A percentile compares a stretch with the other conserved stretches of the same genome.
Conservation (phyloP, 2,888 invertebrate species). For the Cephus rjabovi region DNA sequence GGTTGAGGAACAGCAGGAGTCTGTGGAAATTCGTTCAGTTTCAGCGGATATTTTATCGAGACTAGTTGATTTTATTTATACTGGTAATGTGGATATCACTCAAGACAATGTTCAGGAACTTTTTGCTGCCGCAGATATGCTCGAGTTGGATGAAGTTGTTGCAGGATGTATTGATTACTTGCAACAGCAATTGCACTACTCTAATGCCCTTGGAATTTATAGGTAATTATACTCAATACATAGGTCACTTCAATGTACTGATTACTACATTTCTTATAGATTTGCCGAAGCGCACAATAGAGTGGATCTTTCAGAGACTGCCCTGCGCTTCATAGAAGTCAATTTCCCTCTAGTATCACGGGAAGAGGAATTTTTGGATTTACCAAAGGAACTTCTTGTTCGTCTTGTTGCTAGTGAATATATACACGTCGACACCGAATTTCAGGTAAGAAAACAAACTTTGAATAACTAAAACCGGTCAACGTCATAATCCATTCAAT, state of each 20-base stretch:
- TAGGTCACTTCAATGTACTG: not conserved
- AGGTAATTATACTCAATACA: slow-evolving; percentile 66
- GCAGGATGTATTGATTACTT: slow-evolving; percentile 87
- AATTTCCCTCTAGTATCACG: slow-evolving; percentile 85
- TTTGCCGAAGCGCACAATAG: slow-evolving; percentile 93
- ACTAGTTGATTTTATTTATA: slow-evolving; percentile 89
- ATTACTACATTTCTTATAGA: slow-evolving; percentile 63
- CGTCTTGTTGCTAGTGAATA: slow-evolving; percentile 86
- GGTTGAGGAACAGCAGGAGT: slow-evolving; percentile 83
- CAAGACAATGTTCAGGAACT: slow-evolving; percentile 89
- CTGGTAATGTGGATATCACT: slow-evolving; percentile 78
- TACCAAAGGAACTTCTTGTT: slow-evolving; percentile 82
- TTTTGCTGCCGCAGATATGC: slow-evolving; percentile 91
- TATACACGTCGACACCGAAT: slow-evolving; percentile 88
- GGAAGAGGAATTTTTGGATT: slow-evolving; percentile 88
- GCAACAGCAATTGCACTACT: slow-evolving; percentile 84
- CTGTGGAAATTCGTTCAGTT: slow-evolving; percentile 84
- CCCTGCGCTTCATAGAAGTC: slow-evolving; percentile 84
- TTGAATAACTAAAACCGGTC: not conserved
- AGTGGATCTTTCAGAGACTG: slow-evolving; percentile 79
- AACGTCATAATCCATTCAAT: slow-evolving; percentile 12
- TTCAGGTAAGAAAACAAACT: slow-evolving; percentile 73
- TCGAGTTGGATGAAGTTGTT: slow-evolving; percentile 86
- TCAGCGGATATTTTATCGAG: slow-evolving; percentile 80
- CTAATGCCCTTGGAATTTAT: slow-evolving; percentile 90